Conservation (phyloP, 2,797 vertebrate species). For the Catostomus latipinnis region DNA sequence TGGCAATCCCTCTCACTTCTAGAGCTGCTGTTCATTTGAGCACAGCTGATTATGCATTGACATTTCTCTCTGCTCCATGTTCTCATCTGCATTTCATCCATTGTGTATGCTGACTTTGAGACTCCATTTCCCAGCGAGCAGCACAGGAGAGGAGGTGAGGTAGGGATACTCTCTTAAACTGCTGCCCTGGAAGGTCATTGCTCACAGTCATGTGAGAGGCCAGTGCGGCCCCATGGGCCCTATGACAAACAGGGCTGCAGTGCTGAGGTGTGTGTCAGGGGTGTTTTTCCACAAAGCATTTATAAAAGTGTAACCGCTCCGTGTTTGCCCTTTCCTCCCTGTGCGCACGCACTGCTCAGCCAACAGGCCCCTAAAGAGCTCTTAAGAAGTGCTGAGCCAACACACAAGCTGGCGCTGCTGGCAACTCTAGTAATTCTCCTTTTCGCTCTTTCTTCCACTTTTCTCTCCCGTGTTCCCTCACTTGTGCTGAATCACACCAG, state of each 20-base stretch:
- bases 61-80: slow-evolving; percentile 19
- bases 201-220: slow-evolving; percentile 77
- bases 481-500: slow-evolving; percentile 69
- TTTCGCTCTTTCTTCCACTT: slow-evolving; percentile 53
- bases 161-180: slow-evolving; percentile 69
- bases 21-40: background rate
- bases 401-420: slow-evolving; percentile 68
- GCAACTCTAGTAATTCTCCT: slow-evolving; percentile 73
- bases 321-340: slow-evolving; percentile 83
- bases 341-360: slow-evolving; percentile 70
- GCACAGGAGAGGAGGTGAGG: slow-evolving; percentile 66
- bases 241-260: slow-evolving; percentile 82
- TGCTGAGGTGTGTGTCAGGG: slow-evolving; percentile 82
- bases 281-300: slow-evolving; percentile 87
- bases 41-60: background rate
- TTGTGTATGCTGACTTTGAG: slow-evolving; percentile 6
- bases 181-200: slow-evolving; percentile 80
- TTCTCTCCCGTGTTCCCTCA: slow-evolving; percentile 46
- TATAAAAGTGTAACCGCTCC: slow-evolving; percentile 85
- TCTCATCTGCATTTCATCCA: slow-evolving; percentile 19
- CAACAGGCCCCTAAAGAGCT: slow-evolving; percentile 85
- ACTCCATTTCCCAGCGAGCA: slow-evolving; percentile 71
- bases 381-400: slow-evolving; percentile 84
- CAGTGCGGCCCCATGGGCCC: slow-evolving; percentile 76
- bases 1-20: background rate